phyloP scores from a whole-genome alignment of 2,113 vertebrate species.

The Peromyscus leucopus region DNA sequence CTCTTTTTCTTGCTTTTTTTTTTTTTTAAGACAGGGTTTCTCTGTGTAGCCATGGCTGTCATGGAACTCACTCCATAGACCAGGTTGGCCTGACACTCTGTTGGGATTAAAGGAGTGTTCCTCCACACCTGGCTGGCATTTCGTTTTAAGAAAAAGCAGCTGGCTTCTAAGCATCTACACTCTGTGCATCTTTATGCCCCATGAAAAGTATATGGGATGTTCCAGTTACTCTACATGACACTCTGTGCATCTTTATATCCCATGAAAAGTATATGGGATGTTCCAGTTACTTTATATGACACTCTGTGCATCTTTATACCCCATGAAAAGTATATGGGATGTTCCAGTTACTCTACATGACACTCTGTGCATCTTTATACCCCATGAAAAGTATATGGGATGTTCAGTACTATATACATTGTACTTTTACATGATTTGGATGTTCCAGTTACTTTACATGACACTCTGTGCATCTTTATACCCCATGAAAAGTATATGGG shows the following conservation, averaged over 20 bases:
- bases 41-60: not conserved
- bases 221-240: not conserved
- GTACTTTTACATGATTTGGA: no score
- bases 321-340: no score
- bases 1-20: not conserved
- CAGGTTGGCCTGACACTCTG: not conserved
- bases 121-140: not conserved
- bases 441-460: no score
- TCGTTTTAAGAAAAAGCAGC: not conserved
- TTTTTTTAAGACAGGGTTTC: not conserved
- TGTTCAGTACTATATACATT: no score
- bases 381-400: no score
- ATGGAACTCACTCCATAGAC: not conserved
- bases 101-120: not conserved
- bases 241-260: not conserved
- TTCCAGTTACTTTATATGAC: not conserved
- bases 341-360: no score
- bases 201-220: not conserved
- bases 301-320: not conserved
- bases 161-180: not conserved
- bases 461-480: no score
- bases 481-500: no score
- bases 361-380: not conserved
- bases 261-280: no score
- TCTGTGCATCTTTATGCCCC: not conserved